Percentiles rank a stretch among this genome's conserved stretches.
phyloP scores from a whole-genome alignment of 2,113 vertebrate species.

The Rafetus swinhoei region DNA sequence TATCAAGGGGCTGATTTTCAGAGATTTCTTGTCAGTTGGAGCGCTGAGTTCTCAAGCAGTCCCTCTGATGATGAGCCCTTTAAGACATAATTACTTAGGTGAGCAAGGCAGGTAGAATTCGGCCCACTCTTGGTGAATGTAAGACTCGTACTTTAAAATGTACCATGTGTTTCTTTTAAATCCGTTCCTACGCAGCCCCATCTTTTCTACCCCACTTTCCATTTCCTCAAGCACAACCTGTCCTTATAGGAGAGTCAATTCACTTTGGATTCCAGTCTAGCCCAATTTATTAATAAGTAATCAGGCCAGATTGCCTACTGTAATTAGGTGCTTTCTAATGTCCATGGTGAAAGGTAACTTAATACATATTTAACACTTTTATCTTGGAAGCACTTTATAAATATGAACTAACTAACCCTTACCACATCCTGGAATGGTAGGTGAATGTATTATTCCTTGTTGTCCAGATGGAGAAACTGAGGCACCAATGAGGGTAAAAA shows the following conservation, averaged over 20 bases:
- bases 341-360: too few relatives aligned
- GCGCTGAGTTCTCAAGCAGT: background rate
- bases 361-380: too few relatives aligned
- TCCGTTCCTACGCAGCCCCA: background rate
- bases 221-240: background rate
- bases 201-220: rapidly evolving
- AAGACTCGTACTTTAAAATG: background rate
- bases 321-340: too few relatives aligned
- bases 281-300: too few relatives aligned
- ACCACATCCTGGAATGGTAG: too few relatives aligned
- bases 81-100: background rate
- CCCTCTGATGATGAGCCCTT: background rate
- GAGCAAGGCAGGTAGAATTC: rapidly evolving
- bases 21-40: rapidly evolving
- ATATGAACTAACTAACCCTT: too few relatives aligned
- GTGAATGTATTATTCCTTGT: too few relatives aligned
- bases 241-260: background rate
- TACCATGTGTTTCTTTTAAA: background rate
- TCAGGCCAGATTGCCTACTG: too few relatives aligned
- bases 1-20: background rate
- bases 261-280: too few relatives aligned
- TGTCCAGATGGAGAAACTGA: background rate
- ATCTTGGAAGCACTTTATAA: too few relatives aligned
- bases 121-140: background rate
- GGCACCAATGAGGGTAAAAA: background rate